Evolutionary conservation across 1,140 invertebrate genomes (phyloP), one percentile per base, ranked within the genome.

Genomic region (Adoxophyes honmai): DNA sequence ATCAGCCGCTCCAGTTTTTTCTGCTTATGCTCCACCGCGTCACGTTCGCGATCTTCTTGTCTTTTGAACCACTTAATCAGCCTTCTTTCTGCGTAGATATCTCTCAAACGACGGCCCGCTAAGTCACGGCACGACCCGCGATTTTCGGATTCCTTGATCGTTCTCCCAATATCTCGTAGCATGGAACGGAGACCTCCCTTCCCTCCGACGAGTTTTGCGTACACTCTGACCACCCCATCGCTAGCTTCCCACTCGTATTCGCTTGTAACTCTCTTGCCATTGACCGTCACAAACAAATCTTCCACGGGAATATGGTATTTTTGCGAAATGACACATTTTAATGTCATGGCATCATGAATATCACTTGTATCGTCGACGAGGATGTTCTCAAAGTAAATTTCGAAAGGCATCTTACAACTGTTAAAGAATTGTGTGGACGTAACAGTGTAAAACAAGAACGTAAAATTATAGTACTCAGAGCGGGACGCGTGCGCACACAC

Each of bases 71-170:
- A 98, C 44, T 96, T 95, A 71, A 97, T 96, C 11, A 98, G 91
- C 66, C 96, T 91, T 88, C 98, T 97, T 81, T 99, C 98, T 91
- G 99, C 97, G 78, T 99, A 99, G 0, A 99, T 98, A 86, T 99
- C 98, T 21, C 98, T 90, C 66, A 99, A 89, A 37, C 98, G 90
- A 28, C 98, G 91, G 0, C 98, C 98, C 88, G 97, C 98, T 2
- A 99, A 89, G 89, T 99, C 98, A 59, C 98, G 89, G 75, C 98
- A 99, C n/a, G 98, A 98, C 90, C 99, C 97, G 38, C 97, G 89
- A 75, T 99, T 99, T 4, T 97, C 99, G 9, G 98, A 99, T 90
- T 99, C 99, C 75, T 99, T 97, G 59, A 99, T 99, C 90, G 99
- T 98, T 0, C 97, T 97, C 10, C 98, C 98, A 88, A 99, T 98